A percentile compares a stretch with the other conserved stretches of the same genome.
phyloP scores from a whole-genome alignment of 2,113 vertebrate species.

The Nibea albiflora region DNA sequence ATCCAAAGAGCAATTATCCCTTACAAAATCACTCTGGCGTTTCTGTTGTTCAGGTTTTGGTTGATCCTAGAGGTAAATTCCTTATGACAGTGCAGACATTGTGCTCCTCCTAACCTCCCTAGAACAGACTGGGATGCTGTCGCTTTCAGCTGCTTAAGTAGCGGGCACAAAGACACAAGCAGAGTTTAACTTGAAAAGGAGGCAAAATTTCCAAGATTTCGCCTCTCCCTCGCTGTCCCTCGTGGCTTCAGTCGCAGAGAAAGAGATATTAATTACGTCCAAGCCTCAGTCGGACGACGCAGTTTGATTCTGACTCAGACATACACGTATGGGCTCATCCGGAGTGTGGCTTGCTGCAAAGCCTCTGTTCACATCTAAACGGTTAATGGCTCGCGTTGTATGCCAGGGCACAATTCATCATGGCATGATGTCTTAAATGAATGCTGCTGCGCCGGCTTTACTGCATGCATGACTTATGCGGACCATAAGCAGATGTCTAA shows the following conservation, averaged over 20 bases:
- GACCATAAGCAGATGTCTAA: conserved; percentile 57
- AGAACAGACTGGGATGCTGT: conserved; percentile 30
- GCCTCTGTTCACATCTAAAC: conserved; percentile 38
- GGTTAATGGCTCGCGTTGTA: conserved; percentile 44
- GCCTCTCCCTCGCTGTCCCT: conserved; percentile 45
- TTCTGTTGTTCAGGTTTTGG: conserved; percentile 23
- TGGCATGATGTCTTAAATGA: conserved; percentile 53
- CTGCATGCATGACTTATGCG: conserved; percentile 39
- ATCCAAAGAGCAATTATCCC: conserved; percentile 50
- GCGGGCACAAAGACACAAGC: conserved; percentile 50
- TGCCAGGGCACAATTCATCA: conserved; percentile 30
- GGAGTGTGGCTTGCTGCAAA: conserved; percentile 19
- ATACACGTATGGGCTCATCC: conserved; percentile 18
- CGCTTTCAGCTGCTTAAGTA: conserved; percentile 33
- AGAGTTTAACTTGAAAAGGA: conserved; percentile 73
- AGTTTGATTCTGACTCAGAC: conserved; percentile 31
- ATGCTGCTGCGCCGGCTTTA: conserved; percentile 30
- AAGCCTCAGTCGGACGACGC: conserved; percentile 71
- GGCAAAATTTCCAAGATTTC: conserved; percentile 40
- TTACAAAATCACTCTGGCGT: conserved; percentile 38
- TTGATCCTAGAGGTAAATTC: conserved; percentile 37
- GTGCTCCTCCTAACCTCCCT: conserved; percentile 11
- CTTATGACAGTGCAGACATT: not conserved
- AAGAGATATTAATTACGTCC: conserved; percentile 70
- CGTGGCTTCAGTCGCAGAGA: conserved; percentile 55